These are phyloP conservation scores for Brachypodius melanocephalos DNA, from an alignment of 2,113 vertebrate genomes.

Conservation along the genomic window DNA sequence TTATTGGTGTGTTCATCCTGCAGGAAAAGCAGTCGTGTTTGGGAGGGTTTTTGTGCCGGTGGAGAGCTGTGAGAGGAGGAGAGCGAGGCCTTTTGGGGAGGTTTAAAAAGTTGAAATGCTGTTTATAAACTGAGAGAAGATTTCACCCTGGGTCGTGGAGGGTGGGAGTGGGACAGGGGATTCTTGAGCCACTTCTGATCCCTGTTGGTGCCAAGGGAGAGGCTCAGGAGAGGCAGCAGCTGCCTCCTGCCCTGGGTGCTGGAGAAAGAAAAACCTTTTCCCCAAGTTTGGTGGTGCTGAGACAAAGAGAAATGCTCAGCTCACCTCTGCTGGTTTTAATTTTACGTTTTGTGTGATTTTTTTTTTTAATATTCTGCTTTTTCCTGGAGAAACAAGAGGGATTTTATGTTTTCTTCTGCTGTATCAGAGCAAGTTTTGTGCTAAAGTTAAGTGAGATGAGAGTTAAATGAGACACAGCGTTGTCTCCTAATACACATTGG, in stretches of 20 bases:
- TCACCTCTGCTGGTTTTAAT: not conserved
- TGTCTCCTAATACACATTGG: accelerated
- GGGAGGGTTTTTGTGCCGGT: not conserved
- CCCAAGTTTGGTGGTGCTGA: not conserved
- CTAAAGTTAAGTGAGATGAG: not conserved
- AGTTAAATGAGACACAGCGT: accelerated
- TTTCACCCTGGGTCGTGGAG: accelerated
- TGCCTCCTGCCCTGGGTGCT: not conserved
- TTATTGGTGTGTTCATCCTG: not conserved
- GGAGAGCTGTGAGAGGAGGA: not conserved
- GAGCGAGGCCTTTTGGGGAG: not conserved
- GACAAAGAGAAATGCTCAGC: not conserved
- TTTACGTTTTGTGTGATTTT: not conserved
- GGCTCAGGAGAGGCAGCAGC: not conserved
- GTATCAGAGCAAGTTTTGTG: not conserved
- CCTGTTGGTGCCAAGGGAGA: not conserved
- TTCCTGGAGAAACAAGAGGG: not conserved
- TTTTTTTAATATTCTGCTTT: not conserved
- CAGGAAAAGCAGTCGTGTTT: not conserved
- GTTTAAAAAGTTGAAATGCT: not conserved
- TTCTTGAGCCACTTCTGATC: not conserved
- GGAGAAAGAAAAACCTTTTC: not conserved
- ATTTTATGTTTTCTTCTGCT: not conserved
- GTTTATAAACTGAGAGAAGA: not conserved
- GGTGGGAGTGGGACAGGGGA: not conserved